These are phyloP conservation scores for Synaphobranchus kaupii DNA, from an alignment of 2,797 vertebrate genomes.

Conservation along the genomic window DNA sequence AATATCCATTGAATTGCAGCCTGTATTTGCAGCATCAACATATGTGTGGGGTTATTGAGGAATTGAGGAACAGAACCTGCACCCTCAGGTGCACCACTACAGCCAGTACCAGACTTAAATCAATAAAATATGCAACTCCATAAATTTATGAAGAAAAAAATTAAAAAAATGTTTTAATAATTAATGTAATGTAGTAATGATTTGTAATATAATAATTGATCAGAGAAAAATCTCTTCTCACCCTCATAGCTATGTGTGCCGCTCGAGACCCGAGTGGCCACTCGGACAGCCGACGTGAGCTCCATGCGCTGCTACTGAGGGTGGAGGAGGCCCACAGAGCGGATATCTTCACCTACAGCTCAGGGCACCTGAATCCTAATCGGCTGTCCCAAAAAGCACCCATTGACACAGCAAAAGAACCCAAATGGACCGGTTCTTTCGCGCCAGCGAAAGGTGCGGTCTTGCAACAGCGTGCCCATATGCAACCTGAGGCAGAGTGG, in stretches of 20 bases:
- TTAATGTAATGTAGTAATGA: background rate
- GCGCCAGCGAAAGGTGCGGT: conserved; percentile 30
- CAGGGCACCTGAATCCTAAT: conserved; percentile 66
- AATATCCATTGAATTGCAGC: background rate
- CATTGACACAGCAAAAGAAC: conserved; percentile 42
- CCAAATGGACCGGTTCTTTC: conserved; percentile 53
- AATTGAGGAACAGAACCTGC: background rate
- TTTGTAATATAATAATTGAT: background rate
- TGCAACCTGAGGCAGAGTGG: conserved; percentile 16
- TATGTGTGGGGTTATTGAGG: background rate
- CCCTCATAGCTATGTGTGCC: conserved; percentile 53
- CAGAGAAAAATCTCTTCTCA: conserved; percentile 17
- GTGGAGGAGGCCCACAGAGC: conserved; percentile 66
- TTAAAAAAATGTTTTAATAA: no score
- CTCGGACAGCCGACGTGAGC: conserved; percentile 40
- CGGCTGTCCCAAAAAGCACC: conserved; percentile 58
- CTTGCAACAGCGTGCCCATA: conserved; percentile 1
- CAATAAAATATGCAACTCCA: background rate
- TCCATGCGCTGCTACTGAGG: conserved; percentile 56
- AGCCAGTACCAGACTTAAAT: background rate
- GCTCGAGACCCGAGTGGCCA: conserved; percentile 30
- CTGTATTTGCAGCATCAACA: background rate
- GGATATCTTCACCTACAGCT: conserved; percentile 66
- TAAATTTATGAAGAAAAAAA: background rate
- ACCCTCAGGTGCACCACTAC: background rate